These are phyloP conservation scores for Gari tellinella DNA, from an alignment of 2,888 invertebrate genomes.

Conservation along the genomic window DNA sequence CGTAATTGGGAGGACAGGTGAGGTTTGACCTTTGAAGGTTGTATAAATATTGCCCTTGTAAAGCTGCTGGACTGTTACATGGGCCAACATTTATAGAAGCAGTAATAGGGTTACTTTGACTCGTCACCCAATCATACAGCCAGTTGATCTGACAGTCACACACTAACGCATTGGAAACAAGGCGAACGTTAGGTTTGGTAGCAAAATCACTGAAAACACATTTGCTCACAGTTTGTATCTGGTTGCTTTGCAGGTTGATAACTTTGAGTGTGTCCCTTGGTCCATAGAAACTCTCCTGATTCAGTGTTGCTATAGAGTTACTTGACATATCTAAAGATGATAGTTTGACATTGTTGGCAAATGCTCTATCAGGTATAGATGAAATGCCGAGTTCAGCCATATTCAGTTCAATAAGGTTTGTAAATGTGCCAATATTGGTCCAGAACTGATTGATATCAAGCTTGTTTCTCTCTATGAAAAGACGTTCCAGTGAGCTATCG, in stretches of 20 bases:
- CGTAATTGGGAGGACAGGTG: conserved; percentile 34
- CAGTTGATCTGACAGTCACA: conserved; percentile 93
- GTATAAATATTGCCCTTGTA: conserved; percentile 32
- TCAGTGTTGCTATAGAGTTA: conserved; percentile 64
- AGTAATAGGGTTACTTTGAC: conserved; percentile 1
- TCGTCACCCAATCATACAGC: conserved; percentile 87
- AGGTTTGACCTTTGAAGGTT: conserved; percentile 33
- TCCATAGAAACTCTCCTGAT: conserved; percentile 70
- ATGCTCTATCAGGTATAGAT: conserved; percentile 69
- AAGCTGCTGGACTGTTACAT: conserved; percentile 43
- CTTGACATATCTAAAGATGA: conserved; percentile 62
- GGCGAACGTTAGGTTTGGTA: conserved; percentile 82
- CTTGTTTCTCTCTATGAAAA: conserved; percentile 77
- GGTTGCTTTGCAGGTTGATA: conserved; percentile 64
- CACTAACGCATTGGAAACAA: conserved; percentile 91
- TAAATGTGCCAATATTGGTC: conserved; percentile 40
- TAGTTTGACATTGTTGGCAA: conserved; percentile 65
- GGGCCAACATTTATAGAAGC: conserved; percentile 14
- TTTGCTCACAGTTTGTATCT: conserved; percentile 60
- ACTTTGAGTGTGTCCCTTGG: conserved; percentile 62
- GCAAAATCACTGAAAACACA: conserved; percentile 72
- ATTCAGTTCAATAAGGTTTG: conserved; percentile 50
- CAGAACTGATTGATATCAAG: conserved; percentile 55
- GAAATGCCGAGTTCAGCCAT: conserved; percentile 51
- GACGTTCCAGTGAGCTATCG: conserved; percentile 80